Conservation (phyloP, 2,797 vertebrate genomes). For the Ispidina picta region DNA sequence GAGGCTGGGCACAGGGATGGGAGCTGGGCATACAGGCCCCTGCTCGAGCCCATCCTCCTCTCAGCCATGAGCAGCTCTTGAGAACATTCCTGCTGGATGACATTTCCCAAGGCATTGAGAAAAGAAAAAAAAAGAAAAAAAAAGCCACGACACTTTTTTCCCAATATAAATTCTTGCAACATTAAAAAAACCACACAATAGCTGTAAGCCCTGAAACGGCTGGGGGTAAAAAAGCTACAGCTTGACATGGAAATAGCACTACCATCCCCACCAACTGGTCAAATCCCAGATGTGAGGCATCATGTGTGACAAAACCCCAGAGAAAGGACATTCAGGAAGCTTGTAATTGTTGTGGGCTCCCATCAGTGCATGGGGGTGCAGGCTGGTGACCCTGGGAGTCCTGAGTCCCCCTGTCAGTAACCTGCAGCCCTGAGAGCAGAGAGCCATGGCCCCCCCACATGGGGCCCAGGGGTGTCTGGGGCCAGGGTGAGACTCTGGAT, state of each 20-base stretch:
- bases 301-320: constrained; percentile 23
- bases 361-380: not conserved
- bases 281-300: constrained; percentile 41
- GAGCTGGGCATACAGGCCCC: not conserved
- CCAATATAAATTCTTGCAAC: constrained; percentile 67
- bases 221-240: constrained; percentile 55
- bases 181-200: constrained; percentile 57
- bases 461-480: not conserved
- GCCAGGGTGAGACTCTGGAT: not conserved
- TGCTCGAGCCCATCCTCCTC: not conserved
- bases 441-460: fast-evolving
- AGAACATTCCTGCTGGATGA: constrained; percentile 62
- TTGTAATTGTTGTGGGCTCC: not conserved
- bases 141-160: constrained; percentile 5
- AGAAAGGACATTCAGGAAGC: not conserved
- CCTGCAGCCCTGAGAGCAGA: not conserved
- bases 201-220: constrained; percentile 55
- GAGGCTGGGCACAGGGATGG: not conserved
- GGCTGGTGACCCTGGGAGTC: not conserved
- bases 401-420: fast-evolving
- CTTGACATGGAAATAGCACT: constrained; percentile 37
- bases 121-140: not conserved
- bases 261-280: not conserved
- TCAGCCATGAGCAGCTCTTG: not conserved
- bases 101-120: constrained; percentile 62